These are phyloP conservation scores for Labrus mixtus DNA, from an alignment of 2,113 vertebrate genomes.

Conservation along the genomic window DNA sequence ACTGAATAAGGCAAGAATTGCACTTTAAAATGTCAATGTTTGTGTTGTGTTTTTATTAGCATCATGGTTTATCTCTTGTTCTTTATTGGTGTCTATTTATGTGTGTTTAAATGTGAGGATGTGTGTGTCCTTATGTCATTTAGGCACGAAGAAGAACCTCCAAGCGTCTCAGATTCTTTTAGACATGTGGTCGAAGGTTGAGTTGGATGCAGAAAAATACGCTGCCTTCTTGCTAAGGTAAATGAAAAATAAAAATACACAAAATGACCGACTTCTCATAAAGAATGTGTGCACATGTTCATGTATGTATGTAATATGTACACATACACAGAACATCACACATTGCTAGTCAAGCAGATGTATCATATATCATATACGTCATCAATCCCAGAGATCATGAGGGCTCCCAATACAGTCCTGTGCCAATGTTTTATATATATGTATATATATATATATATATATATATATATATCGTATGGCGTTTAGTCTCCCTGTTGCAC, in stretches of 20 bases:
- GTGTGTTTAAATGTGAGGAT: no score
- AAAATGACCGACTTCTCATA: not conserved
- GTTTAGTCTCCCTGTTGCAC: conserved; percentile 58
- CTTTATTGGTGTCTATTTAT: conserved; percentile 45
- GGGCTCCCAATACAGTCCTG: not conserved
- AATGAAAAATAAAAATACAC: conserved; percentile 43
- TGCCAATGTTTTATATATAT: conserved; percentile 34
- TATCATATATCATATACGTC: not conserved
- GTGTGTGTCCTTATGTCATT: conserved; percentile 8
- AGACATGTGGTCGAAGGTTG: conserved; percentile 84
- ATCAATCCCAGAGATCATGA: conserved; percentile 6
- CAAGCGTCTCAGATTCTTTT: conserved; percentile 82
- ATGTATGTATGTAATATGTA: not conserved
- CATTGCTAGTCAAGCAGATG: not conserved
- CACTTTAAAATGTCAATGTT: not conserved
- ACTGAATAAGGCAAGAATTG: no score
- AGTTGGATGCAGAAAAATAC: conserved; percentile 84
- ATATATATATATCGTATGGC: conserved; percentile 42
- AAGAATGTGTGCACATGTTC: not conserved
- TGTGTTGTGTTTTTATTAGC: conserved; percentile 41
- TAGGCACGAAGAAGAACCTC: conserved; percentile 88
- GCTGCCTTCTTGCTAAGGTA: conserved; percentile 89
- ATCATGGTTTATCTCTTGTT: conserved; percentile 46
- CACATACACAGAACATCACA: not conserved
- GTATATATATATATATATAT: conserved; percentile 31